Base-by-base conservation (phyloP, 2,888 invertebrate species). In the Hybos culiciformis region DNA sequence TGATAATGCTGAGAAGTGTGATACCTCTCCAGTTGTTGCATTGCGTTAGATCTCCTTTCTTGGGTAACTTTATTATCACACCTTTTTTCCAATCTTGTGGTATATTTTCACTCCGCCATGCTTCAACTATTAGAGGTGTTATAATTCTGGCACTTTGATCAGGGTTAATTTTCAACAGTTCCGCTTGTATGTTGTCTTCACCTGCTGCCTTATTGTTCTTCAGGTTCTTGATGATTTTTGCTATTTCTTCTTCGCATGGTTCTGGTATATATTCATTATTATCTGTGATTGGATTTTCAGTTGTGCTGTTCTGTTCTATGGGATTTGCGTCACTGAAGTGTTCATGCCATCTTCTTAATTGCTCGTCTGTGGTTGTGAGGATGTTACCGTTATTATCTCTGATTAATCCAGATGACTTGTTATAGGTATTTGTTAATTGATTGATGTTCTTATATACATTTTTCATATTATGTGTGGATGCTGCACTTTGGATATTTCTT, bases 21-120 rank as follows among this genome's bases (percentile, higher is more conserved):
- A 42, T 37, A 3, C 42, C 37, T n/a, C 42, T 17, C 29, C 42
- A 42, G 21, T 42, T 42, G 4, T 19, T 9, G 20, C 42, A 37
- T 12, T 19, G 18, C 4, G 4, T 37, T 11, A 29, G 6, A 41
- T 46, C 39, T 36, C 46, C 15, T 33, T 45, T 39, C 26, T 42
- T 41, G 14, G 41, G 41, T 24, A 41, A 33, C 15, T 32, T 32
- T 32, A 32, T n/a, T 32, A 32, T 4, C 7, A 32, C 15, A 7
- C 32, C 32, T 15, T 32, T 32, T 32, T 15, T 32, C 32, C 32
- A 32, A 8, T 3, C 3, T 4, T 7, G 4, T 3, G 32, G 6
- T 7, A 29, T 12, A 4, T n/a, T 26, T 26, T 26, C 26, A 9
- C 12, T 12, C 12, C 3, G n/a, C 29, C 29, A 29, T 17, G 19